phyloP scores from a whole-genome alignment of 1,140 invertebrate genomes.

The Drosophila grimshawi region DNA sequence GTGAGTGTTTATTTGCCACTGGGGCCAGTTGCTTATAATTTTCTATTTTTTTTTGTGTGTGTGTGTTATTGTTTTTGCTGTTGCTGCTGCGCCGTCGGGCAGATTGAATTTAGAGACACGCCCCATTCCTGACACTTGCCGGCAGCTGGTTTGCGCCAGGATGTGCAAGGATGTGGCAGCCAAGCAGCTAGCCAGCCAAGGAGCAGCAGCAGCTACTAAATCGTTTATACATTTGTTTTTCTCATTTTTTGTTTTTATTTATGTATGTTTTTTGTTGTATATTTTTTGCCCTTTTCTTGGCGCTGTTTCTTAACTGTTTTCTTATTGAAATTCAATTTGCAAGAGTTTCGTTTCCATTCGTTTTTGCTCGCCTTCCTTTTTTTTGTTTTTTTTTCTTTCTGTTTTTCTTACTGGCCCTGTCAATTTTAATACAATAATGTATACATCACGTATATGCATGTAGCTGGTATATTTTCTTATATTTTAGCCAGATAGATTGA shows the following conservation, averaged over 20 bases:
- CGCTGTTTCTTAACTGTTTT: conserved; percentile 62
- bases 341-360: conserved; percentile 39
- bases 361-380: conserved; percentile 17
- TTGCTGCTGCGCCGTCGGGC: conserved; percentile 24
- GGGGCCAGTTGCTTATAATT: conserved; percentile 61
- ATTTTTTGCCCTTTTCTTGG: conserved; percentile 64
- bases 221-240: conserved; percentile 82
- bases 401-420: background rate
- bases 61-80: conserved; percentile 14
- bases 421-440: conserved; percentile 13
- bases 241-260: conserved; percentile 30
- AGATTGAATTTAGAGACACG: conserved; percentile 68
- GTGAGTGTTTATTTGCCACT: conserved; percentile 33
- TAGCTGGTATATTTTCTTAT: conserved; percentile 1
- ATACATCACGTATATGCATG: conserved; percentile 17
- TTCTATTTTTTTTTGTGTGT: conserved; percentile 54
- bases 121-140: conserved; percentile 71
- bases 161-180: conserved; percentile 54
- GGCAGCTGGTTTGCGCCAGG: conserved; percentile 64
- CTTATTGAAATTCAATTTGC: conserved; percentile 82
- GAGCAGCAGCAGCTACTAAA: conserved; percentile 68
- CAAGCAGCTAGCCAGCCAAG: conserved; percentile 63
- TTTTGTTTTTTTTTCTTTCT: background rate
- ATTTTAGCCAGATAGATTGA: conserved; percentile 54
- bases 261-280: conserved; percentile 37